A percentile compares a stretch with the other conserved stretches of the same genome.
Evolutionary conservation across 1,140 invertebrate species (phyloP).

Genomic region (Lepidurus apus): DNA sequence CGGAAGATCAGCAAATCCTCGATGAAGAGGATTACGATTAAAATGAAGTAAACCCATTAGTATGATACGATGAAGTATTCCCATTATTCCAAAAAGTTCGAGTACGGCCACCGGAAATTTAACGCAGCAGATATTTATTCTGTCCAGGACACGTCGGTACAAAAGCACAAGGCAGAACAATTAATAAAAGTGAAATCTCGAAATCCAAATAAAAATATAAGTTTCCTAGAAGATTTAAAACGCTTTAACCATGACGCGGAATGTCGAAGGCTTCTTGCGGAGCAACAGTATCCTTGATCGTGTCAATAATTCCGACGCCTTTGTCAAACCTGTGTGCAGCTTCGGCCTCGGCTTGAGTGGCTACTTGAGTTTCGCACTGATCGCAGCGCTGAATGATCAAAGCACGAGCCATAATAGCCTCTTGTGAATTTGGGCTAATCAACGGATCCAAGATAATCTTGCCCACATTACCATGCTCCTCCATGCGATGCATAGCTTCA

Average conservation of each 20-base stretch:
- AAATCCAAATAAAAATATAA: constrained; percentile 2
- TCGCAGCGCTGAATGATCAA: constrained; percentile 20
- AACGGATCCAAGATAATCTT: constrained; percentile 77
- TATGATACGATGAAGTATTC: too few species aligned
- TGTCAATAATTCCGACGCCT: constrained; percentile 23
- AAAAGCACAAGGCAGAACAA: background rate
- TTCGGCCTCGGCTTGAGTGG: constrained; percentile 24
- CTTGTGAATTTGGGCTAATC: constrained; percentile 49
- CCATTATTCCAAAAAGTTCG: too few species aligned
- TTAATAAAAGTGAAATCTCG: background rate
- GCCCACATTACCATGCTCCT: constrained; percentile 83
- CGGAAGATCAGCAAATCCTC: too few species aligned
- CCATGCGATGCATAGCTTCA: constrained; percentile 87
- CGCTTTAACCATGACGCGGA: background rate
- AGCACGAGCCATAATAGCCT: constrained; percentile 28
- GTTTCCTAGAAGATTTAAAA: background rate
- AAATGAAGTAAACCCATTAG: too few species aligned
- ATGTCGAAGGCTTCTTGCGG: constrained; percentile 1
- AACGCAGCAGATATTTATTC: background rate
- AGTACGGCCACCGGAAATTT: too few species aligned
- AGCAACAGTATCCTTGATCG: constrained; percentile 29
- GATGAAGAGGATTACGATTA: too few species aligned
- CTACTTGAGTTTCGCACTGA: constrained; percentile 3
- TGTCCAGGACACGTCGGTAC: background rate
- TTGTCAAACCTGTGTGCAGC: constrained; percentile 12